Conservation (phyloP, 2,797 vertebrate genomes). For the Mus caroli region DNA sequence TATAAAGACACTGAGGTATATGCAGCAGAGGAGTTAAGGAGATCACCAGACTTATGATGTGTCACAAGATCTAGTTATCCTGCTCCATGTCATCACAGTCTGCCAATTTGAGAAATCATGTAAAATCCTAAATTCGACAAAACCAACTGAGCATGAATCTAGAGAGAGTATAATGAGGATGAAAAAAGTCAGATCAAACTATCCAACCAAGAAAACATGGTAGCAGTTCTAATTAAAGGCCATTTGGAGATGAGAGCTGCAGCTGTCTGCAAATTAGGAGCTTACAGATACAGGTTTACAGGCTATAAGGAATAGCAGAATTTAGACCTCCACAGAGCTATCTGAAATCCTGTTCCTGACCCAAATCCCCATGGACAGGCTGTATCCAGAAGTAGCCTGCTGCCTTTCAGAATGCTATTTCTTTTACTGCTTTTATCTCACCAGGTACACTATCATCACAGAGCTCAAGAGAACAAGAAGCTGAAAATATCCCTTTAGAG, state of each 20-base stretch:
- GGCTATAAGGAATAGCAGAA: slow-evolving; percentile 6
- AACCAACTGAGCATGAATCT: slow-evolving; percentile 22
- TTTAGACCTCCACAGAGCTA: slow-evolving; percentile 33
- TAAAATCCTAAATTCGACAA: slow-evolving; percentile 40
- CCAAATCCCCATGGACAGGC: slow-evolving; percentile 50
- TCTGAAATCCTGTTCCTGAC: slow-evolving; percentile 62
- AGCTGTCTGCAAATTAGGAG: not conserved
- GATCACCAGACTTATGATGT: not conserved
- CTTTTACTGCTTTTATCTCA: slow-evolving; percentile 78
- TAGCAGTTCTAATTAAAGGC: slow-evolving; percentile 59
- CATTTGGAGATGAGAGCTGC: slow-evolving; percentile 42
- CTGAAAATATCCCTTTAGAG: slow-evolving; percentile 75
- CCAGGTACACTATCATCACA: slow-evolving; percentile 71
- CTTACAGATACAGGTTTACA: not conserved
- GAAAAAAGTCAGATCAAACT: slow-evolving; percentile 68
- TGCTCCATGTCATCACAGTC: not conserved
- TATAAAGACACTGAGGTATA: not conserved
- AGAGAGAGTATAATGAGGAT: slow-evolving; percentile 35
- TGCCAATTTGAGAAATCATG: slow-evolving; percentile 62
- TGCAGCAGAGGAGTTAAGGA: not conserved
- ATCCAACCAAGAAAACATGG: slow-evolving; percentile 36
- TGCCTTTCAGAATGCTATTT: slow-evolving; percentile 66
- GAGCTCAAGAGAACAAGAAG: slow-evolving; percentile 63
- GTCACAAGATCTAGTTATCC: not conserved
- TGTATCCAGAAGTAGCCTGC: not conserved